Evolutionary conservation across 2,797 vertebrate genomes (phyloP).

Genomic region (Sebastes hubbsi): DNA sequence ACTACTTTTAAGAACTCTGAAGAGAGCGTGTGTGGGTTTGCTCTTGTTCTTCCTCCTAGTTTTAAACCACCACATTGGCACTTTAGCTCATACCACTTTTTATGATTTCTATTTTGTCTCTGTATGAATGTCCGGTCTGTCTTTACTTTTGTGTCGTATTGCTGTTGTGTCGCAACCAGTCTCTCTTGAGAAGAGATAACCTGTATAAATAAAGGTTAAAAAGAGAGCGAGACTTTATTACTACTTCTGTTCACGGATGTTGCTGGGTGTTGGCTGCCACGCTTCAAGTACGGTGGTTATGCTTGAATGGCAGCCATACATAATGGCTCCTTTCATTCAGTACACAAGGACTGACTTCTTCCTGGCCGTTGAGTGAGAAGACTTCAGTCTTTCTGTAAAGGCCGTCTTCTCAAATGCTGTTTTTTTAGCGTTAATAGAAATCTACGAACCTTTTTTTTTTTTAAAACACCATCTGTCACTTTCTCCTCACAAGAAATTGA

Average conservation of each 20-base stretch:
- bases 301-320: constrained; percentile 32
- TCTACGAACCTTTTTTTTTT: neutral
- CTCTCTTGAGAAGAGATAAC: no score
- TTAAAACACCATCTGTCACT: neutral
- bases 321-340: constrained; percentile 59
- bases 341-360: constrained; percentile 9
- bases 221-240: neutral
- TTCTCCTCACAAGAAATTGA: neutral
- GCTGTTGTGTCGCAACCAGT: no score
- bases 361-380: neutral
- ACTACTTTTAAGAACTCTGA: neutral
- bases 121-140: no score
- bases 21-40: neutral
- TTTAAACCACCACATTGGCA: neutral
- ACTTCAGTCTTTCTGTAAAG: neutral
- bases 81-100: neutral
- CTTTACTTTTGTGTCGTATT: no score
- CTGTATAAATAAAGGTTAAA: no score
- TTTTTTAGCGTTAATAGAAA: neutral
- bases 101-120: no score
- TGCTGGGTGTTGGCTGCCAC: constrained; percentile 45
- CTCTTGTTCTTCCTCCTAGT: neutral
- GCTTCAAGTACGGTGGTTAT: constrained; percentile 7
- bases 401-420: neutral
- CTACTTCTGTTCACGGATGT: constrained; percentile 15